Base-by-base conservation (phyloP, 2,113 vertebrate species). In the Lucifuga dentata region DNA sequence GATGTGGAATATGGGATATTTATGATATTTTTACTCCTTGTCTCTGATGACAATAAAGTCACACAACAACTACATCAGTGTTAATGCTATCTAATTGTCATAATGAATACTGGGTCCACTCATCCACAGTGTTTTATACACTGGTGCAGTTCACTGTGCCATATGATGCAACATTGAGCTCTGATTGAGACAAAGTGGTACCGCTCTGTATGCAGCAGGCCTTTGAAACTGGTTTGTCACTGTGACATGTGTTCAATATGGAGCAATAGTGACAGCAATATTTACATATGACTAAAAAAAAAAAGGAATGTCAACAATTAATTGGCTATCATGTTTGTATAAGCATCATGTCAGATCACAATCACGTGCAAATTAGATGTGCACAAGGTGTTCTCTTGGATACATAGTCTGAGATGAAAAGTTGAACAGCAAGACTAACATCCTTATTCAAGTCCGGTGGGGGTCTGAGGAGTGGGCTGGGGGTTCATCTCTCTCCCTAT, bases 181-280 rank as follows among this genome's bases (percentile, higher is more conserved):
- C 21, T 41, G 38, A 44, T 55, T 80, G 67, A 35, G 57, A 36
- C 23, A 29, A 48, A 56, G 49, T n/a, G 41, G 5, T 1, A 53
- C 33, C 24, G 56, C 43, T 59, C 33, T 68, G 64, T 13, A 15
- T 23, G 56, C 36, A 16, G 50, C 20, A 58, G 43, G 38, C 5
- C 13, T 41, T 59, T 19, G 24, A 29, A 58, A 55, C 55, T 68
- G 77, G 67, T 45, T 15, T 49, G 43, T 80, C 85, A 78, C 23
- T 4, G 12, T 76, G 68, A 65, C 46, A 19, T 29, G 48, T 35
- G 33, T 5, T 29, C 26, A 29, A 33, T 52, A 17, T 13, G 29
- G 29, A 43, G 40, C 40, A 4, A 8, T n/a, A n/a, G n/a, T n/a
- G n/a, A n/a, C n/a, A n/a, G n/a, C n/a, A n/a, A 3, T 12, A 19